Base-by-base conservation (phyloP, 2,888 invertebrate genomes). In the Watsonalla binaria region DNA sequence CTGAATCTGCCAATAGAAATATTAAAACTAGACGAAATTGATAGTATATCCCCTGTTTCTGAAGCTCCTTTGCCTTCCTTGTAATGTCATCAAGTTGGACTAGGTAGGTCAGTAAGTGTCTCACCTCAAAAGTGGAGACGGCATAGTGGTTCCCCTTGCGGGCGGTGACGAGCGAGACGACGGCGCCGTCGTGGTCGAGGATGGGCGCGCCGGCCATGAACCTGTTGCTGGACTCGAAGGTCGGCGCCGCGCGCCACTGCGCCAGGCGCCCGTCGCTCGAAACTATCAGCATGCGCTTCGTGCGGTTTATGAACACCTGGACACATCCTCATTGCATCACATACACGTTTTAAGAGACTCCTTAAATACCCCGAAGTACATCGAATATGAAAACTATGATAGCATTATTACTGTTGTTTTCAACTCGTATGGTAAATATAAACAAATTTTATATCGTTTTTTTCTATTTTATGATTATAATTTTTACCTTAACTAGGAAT, bases 301-400 rank as follows among this genome's bases (percentile, higher is more conserved):
- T 76, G 60, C 89, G 84, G 78, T 90, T 90, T 53, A 90, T 78
- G 73, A 88, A 90, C 61, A 90, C 87, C 90, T 90, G 75, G 15
- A 34, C 4, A 5, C n/a, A 33, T 13, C 24, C 35, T 6, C 45
- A 37, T 15, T 52, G 7, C 11, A 24, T 24, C 1, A 24, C 2
- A 24, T 2, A 24, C 24, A 24, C 24, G 24, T 24, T 24, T 24
- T 24, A 24, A 24, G 4, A 24, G n/a, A n/a, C n/a, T n/a, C n/a
- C n/a, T n/a, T n/a, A n/a, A n/a, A n/a, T n/a, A n/a, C n/a, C n/a
- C n/a, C n/a, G n/a, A n/a, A n/a, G n/a, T n/a, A n/a, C n/a, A n/a
- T n/a, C n/a, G n/a, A n/a, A n/a, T n/a, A n/a, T n/a, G n/a, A n/a
- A n/a, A n/a, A n/a, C n/a, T n/a, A n/a, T n/a, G n/a, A n/a, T n/a